These are phyloP conservation scores for Theristicus caerulescens DNA, from an alignment of 2,113 vertebrate genomes.

Conservation along the genomic window DNA sequence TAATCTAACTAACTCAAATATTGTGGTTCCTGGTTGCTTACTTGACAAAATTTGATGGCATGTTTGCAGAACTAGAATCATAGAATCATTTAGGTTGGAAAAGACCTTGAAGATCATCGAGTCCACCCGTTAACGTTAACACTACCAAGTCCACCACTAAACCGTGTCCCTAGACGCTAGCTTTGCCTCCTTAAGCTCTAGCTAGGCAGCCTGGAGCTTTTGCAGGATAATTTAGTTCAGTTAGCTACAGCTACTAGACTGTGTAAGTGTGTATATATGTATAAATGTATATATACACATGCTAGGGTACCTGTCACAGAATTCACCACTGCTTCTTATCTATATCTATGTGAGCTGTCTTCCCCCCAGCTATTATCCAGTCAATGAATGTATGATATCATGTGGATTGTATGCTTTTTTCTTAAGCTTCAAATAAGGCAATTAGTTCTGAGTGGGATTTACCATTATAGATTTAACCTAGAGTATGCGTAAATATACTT, in stretches of 20 bases:
- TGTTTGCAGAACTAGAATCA: not conserved
- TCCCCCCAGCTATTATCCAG: not conserved
- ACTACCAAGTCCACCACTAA: not conserved
- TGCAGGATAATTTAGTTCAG: not conserved
- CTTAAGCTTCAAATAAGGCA: not conserved
- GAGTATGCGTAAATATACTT: not conserved
- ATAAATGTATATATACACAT: not conserved
- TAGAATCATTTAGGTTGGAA: not conserved
- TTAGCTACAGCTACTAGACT: not conserved
- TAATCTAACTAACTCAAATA: not conserved
- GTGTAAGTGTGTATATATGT: not conserved
- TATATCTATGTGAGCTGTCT: not conserved
- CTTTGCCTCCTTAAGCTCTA: not conserved
- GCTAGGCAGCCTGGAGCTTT: not conserved
- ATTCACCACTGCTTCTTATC: not conserved
- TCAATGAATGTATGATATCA: not conserved
- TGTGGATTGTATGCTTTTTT: not conserved
- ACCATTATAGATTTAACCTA: not conserved
- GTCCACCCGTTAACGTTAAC: not conserved
- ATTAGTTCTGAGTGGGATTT: conserved; percentile 5
- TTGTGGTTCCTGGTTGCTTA: not conserved
- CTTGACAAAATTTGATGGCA: not conserved
- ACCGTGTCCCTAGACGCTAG: not conserved
- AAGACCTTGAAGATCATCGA: not conserved
- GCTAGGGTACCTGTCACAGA: not conserved